Evolutionary conservation across 1,140 invertebrate species (phyloP), one percentile per base, ranked within the genome.

Genomic region (Neotoxoptera formosana): DNA sequence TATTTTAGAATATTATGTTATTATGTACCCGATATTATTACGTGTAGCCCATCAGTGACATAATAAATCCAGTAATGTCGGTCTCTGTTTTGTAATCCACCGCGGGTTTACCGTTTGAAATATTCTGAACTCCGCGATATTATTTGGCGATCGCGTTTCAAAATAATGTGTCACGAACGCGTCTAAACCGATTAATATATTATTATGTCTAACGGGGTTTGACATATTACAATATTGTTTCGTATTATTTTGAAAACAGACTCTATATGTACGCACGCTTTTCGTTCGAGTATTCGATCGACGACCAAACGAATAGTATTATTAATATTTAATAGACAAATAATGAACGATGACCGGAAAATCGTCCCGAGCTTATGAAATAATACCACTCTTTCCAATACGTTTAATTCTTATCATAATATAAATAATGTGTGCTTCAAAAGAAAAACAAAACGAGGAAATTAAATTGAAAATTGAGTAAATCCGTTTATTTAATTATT

Each of bases 11-110:
- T n/a, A n/a, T n/a, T n/a, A 17, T 76, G 17, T 51, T 51, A 51
- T 41, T 51, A 48, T 25, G 14, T 67, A 67, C n/a, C 17, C 60
- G 7, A n/a, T 20, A 76, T 76, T n/a, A n/a, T n/a, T n/a, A n/a
- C n/a, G n/a, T n/a, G n/a, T n/a, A n/a, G 14, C 11, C 60, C 14
- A 76, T 4, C n/a, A n/a, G n/a, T 41, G 41, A 41, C 60, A n/a
- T 76, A n/a, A 11, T 89, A 56, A 89, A 89, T 89, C 51, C 51
- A 89, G n/a, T 56, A 8, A 21, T 47, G 51, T 89, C 88, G 14
- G 88, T 56, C n/a, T 51, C 48, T 53, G 25, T 89, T 53, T 89
- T 56, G n/a, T n/a, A 56, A 89, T 89, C 51, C 23, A 23, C 21
- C 11, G 51, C 11, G 51, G 21, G 7, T 23, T 89, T 36, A 89